Base-by-base conservation (phyloP, 2,888 invertebrate genomes). In the Epistrophella euchroma region DNA sequence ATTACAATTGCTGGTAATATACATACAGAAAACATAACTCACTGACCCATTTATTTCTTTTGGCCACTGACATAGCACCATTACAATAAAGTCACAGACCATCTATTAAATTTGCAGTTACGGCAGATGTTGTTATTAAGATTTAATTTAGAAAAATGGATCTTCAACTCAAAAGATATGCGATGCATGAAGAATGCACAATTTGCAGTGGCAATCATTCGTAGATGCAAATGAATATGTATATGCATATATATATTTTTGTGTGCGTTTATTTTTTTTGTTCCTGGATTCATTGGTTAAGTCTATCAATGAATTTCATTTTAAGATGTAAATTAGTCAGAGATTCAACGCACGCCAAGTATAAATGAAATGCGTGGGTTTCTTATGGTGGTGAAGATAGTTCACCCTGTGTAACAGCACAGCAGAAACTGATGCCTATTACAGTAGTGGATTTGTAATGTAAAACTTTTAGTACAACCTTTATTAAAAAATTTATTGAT, bases 161-260 rank as follows among this genome's bases (percentile, higher is more conserved):
- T 62, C 68, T 60, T 75, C 52, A 19, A 60, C 62, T 70, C 47
- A 56, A 19, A 74, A 62, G 47, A 62, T 58, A 66, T 19, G 43
- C 70, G 62, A 81, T 74, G 81, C 85, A 77, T 86, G 70, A 81
- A 82, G 70, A 82, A 82, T 71, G 86, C 86, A 78, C 74, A 56
- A 86, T 86, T 78, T 86, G 45, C 71, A 45, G 22, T 17, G 11
- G 86, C 71, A 77, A 78, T 74, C 58, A 37, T 40, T 71, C 71
- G 82, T 71, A 52, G 55, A 81, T 62, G 40, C 47, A 73, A 60
- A 70, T 66, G 56, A 40, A 5, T 52, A 55, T 43, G 11, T 56
- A 9, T 7, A 43, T 45, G 17, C 11, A 25, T 32, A 32, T 45
- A 7, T 50, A 50, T 25, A 6, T 15, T 15, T 50, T 11, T 50